Base-by-base conservation (phyloP, 1,140 invertebrate species). In the Onthophagus taurus region DNA sequence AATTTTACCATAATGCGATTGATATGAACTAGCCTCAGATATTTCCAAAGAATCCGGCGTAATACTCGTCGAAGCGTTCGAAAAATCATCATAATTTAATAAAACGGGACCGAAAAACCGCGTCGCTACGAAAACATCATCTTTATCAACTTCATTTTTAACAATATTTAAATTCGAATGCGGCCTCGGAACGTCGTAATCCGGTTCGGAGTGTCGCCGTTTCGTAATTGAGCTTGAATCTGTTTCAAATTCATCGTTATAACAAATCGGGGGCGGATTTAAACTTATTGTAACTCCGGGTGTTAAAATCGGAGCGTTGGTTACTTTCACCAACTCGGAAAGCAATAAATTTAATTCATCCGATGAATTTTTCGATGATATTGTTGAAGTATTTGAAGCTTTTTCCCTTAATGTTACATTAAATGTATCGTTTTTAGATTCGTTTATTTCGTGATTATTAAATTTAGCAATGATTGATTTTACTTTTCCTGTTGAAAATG, bases 111-210 rank as follows among this genome's bases (percentile, higher is more conserved):
- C 60, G 35, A 64, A 61, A 41, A 64, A 64, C 41, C 55, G 50
- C 1, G 58, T 62, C 1, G 52, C 53, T 20, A 49, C 41, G 7
- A 61, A 47, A 24, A 43, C 47, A 26, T 53, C 47, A 8, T 59
- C 52, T 2, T 36, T 23, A 11, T 39, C 18, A 24, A 59, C 48
- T 14, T 35, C 44, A 44, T 47, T 50, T 20, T 46, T 50, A 12
- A 51, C 13, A 6, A 54, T 48, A 20, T 51, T 43, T 14, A 65
- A 47, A 11, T 61, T 60, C 14, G 48, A 48, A 37, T 66, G 66
- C 3, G 66, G 61, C 24, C 66, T 52, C 5, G 67, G 67, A 33
- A 69, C 50, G 44, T 69, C 67, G 48, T 69, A 69, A 33, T 68
- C 65, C 8, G 67, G 64, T 31, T 69, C 67, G 21, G 63, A 66